Conservation (phyloP, 2,888 invertebrate species). For the Noctua janthe region DNA sequence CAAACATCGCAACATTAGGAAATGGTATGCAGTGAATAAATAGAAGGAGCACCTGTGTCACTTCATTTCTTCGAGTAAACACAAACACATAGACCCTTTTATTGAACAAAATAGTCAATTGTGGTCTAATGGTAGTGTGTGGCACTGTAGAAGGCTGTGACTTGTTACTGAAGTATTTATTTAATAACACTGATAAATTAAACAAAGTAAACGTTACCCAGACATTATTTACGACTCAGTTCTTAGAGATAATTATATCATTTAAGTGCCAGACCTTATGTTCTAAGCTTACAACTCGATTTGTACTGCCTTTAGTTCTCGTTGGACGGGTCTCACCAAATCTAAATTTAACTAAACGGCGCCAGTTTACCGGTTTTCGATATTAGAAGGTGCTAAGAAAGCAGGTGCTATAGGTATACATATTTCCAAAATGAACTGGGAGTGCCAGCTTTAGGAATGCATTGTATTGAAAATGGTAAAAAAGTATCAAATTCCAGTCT, state of each 20-base stretch:
- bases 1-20: slow-evolving; percentile 70
- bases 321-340: slow-evolving; percentile 39
- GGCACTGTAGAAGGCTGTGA: background rate
- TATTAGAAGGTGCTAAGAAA: slow-evolving; percentile 35
- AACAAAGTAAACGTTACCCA: background rate
- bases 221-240: background rate
- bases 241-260: background rate
- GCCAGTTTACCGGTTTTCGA: slow-evolving; percentile 54
- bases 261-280: background rate
- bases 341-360: slow-evolving; percentile 50
- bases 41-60: slow-evolving; percentile 78
- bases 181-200: slow-evolving; percentile 13
- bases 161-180: slow-evolving; percentile 14
- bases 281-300: slow-evolving; percentile 21
- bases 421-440: slow-evolving; percentile 34
- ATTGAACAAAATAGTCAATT: slow-evolving; percentile 57
- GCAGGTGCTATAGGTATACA: slow-evolving; percentile 26
- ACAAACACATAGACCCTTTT: slow-evolving; percentile 46
- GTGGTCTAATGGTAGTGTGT: slow-evolving; percentile 20
- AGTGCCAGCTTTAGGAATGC: slow-evolving; percentile 16
- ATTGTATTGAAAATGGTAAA: slow-evolving; percentile 24
- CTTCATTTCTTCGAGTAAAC: slow-evolving; percentile 69
- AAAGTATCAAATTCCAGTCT: slow-evolving; percentile 23
- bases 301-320: slow-evolving; percentile 6
- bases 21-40: slow-evolving; percentile 77